Percentiles rank a stretch among this genome's conserved stretches.
Conservation (phyloP, 2,797 vertebrate genomes). For the Sebastes steindachneri region DNA sequence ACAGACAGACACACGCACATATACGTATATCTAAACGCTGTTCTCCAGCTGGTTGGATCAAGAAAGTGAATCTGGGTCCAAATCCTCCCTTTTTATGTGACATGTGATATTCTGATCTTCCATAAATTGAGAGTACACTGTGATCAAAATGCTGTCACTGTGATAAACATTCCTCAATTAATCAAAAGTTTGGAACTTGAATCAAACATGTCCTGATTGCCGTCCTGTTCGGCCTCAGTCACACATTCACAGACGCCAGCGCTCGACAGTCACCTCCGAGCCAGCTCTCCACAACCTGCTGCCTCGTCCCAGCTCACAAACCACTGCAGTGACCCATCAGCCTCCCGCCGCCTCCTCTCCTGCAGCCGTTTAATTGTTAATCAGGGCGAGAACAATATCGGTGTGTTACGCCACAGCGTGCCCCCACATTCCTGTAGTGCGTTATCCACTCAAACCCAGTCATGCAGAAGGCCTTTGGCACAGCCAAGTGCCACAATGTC, state of each 20-base stretch:
- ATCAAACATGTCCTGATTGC: neutral
- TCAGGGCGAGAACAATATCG: slow-evolving; percentile 53
- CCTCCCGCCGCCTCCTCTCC: slow-evolving; percentile 16
- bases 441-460: slow-evolving; percentile 70
- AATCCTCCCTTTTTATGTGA: slow-evolving; percentile 16
- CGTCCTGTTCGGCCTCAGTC: neutral
- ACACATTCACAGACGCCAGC: slow-evolving; percentile 6
- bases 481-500: slow-evolving; percentile 63
- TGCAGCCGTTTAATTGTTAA: slow-evolving; percentile 46
- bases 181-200: slow-evolving; percentile 29
- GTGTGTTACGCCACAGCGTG: slow-evolving; percentile 51
- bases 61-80: slow-evolving; percentile 2
- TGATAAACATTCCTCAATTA: slow-evolving; percentile 13
- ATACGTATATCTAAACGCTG: neutral
- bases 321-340: slow-evolving; percentile 1
- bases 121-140: slow-evolving; percentile 7
- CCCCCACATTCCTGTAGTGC: slow-evolving; percentile 71
- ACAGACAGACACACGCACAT: neutral
- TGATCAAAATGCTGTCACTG: neutral
- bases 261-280: neutral
- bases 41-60: slow-evolving; percentile 29
- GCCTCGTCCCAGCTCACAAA: slow-evolving; percentile 11
- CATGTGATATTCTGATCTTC: slow-evolving; percentile 9
- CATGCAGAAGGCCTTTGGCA: slow-evolving; percentile 77
- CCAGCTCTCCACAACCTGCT: slow-evolving; percentile 19